These are phyloP conservation scores for Coccyzus lansbergi DNA, from an alignment of 2,797 vertebrate species.

Conservation along the genomic window DNA sequence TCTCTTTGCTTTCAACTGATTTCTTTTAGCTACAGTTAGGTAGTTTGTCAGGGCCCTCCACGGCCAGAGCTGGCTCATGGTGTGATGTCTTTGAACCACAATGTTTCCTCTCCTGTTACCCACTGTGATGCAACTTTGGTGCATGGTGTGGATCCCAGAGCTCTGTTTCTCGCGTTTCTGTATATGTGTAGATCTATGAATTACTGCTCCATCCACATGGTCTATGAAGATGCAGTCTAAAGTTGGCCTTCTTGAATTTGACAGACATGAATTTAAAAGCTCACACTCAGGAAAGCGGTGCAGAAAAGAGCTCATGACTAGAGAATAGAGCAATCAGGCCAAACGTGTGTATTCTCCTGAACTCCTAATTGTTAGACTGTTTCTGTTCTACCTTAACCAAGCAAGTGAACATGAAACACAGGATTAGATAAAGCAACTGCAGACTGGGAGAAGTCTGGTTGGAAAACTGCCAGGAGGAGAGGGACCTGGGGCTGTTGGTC, in stretches of 20 bases:
- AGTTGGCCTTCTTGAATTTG: not conserved
- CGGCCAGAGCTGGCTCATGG: not conserved
- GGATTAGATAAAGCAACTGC: not conserved
- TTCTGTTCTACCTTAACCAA: not conserved
- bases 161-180: not conserved
- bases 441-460: too few species aligned
- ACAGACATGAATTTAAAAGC: not conserved
- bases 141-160: not conserved
- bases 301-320: not conserved
- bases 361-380: not conserved
- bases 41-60: too few species aligned
- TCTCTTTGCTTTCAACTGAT: not conserved
- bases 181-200: accelerated
- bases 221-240: not conserved
- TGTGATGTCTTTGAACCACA: not conserved
- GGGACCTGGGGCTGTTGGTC: too few species aligned
- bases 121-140: accelerated
- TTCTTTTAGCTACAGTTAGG: too few species aligned
- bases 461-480: too few species aligned
- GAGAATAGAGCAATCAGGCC: not conserved
- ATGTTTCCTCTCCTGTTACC: not conserved
- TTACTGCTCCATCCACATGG: not conserved
- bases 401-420: not conserved
- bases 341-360: not conserved
- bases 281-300: accelerated